Conservation (phyloP, 2,888 invertebrate genomes). For the Nemapogon koenigi region DNA sequence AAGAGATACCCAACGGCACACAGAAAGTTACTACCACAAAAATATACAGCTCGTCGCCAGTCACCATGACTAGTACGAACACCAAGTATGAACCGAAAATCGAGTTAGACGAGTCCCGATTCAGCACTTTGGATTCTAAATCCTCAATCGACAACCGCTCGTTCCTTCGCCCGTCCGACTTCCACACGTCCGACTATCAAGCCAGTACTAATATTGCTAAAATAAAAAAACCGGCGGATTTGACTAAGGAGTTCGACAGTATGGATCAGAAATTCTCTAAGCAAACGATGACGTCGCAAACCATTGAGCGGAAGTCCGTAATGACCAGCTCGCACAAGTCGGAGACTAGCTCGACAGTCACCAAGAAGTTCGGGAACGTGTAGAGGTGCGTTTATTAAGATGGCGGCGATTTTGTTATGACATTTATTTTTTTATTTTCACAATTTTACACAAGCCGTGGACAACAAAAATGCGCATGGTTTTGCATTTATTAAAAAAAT, state of each 20-base stretch:
- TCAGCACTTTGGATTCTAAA: slow-evolving; percentile 51
- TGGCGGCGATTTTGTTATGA: slow-evolving; percentile 18
- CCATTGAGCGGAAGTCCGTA: slow-evolving; percentile 71
- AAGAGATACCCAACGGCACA: slow-evolving; percentile 60
- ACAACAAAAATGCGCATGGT: too few species aligned
- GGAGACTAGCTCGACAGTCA: slow-evolving; percentile 62
- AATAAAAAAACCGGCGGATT: slow-evolving; percentile 40
- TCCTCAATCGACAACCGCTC: slow-evolving; percentile 54
- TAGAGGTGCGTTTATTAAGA: slow-evolving; percentile 29
- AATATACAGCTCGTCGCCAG: slow-evolving; percentile 62
- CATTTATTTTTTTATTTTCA: too few species aligned
- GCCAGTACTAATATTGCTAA: slow-evolving; percentile 31
- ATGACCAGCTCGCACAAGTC: slow-evolving; percentile 69
- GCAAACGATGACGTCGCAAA: slow-evolving; percentile 72
- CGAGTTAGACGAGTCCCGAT: slow-evolving; percentile 56
- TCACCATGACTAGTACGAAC: slow-evolving; percentile 53
- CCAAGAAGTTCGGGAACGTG: slow-evolving; percentile 61
- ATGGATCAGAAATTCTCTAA: slow-evolving; percentile 71
- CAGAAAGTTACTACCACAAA: slow-evolving; percentile 65
- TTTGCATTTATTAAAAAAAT: too few species aligned
- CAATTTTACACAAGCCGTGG: too few species aligned
- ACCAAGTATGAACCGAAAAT: slow-evolving; percentile 57
- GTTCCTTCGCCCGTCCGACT: slow-evolving; percentile 59
- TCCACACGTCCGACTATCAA: slow-evolving; percentile 44
- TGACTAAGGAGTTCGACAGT: slow-evolving; percentile 59